Conservation (phyloP, 2,888 invertebrate species). For the Hedychridium roseum region DNA sequence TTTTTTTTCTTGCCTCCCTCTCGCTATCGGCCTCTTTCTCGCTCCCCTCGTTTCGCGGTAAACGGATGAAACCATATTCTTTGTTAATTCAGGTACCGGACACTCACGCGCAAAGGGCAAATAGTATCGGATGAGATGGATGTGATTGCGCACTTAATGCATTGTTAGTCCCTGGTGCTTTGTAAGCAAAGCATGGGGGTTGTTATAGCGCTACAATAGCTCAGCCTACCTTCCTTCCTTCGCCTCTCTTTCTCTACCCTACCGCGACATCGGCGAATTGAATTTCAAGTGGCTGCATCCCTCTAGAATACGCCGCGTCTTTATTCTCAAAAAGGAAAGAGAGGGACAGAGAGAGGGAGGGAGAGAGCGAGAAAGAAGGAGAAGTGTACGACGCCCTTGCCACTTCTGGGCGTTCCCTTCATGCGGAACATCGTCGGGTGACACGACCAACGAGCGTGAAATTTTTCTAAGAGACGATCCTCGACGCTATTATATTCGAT, state of each 20-base stretch:
- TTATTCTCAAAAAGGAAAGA: conserved; percentile 37
- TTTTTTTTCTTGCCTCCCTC: too few relatives aligned
- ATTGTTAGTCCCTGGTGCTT: conserved; percentile 59
- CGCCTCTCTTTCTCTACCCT: conserved; percentile 21
- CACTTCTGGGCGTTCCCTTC: conserved; percentile 32
- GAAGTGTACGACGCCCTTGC: conserved; percentile 27
- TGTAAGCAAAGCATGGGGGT: conserved; percentile 61
- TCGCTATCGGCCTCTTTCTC: too few relatives aligned
- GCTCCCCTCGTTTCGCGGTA: conserved; percentile 18
- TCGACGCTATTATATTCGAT: too few relatives aligned
- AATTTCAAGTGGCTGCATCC: conserved; percentile 64
- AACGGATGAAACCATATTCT: conserved; percentile 32
- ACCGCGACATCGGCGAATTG: conserved; percentile 58
- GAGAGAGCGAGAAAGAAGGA: conserved; percentile 33
- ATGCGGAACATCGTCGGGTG: conserved; percentile 15
- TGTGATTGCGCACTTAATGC: conserved; percentile 65
- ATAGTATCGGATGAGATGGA: conserved; percentile 65
- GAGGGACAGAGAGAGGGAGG: conserved; percentile 14
- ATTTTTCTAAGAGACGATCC: conserved; percentile 10
- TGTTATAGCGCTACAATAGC: conserved; percentile 58
- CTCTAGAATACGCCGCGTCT: conserved; percentile 55
- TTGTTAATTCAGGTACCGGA: conserved; percentile 56
- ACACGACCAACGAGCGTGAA: conserved; percentile 19
- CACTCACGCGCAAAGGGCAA: conserved; percentile 61
- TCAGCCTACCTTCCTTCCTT: conserved; percentile 24